Percentiles rank a stretch among this genome's conserved stretches.
These are phyloP conservation scores for Rhopalosiphum padi DNA, from an alignment of 1,140 invertebrate genomes.

Conservation along the genomic window DNA sequence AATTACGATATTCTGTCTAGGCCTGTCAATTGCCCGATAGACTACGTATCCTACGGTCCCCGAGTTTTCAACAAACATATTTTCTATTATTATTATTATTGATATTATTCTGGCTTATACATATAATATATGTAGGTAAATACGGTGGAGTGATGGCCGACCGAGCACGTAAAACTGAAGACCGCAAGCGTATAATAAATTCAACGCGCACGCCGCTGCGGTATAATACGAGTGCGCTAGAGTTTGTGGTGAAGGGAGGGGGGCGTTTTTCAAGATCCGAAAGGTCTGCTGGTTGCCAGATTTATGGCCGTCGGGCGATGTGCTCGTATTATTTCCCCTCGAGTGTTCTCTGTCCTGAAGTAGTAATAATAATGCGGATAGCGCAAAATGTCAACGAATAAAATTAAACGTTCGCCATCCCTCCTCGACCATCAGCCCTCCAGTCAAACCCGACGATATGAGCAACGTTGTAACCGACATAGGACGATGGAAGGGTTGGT, in stretches of 20 bases:
- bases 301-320: constrained; percentile 17
- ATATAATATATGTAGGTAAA: not conserved
- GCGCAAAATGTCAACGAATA: constrained; percentile 47
- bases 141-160: constrained; percentile 20
- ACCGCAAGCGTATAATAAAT: constrained; percentile 41
- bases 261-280: constrained; percentile 45
- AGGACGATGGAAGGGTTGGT: too few relatives aligned
- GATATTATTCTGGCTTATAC: not conserved
- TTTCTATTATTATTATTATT: not conserved
- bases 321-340: constrained; percentile 42
- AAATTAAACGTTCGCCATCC: constrained; percentile 4
- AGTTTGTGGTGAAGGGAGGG: not conserved
- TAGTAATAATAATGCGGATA: constrained; percentile 19
- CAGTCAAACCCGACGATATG: not conserved
- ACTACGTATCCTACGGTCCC: not conserved
- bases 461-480: not conserved
- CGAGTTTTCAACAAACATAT: not conserved
- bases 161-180: constrained; percentile 12
- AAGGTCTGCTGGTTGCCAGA: constrained; percentile 31
- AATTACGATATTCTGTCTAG: not conserved
- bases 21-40: not conserved
- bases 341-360: constrained; percentile 30
- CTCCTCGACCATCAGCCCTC: not conserved
- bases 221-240: not conserved
- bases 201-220: constrained; percentile 10